Percentiles rank a stretch among this genome's conserved stretches.
Evolutionary conservation across 1,140 invertebrate species (phyloP).

Genomic region (Danaus melanippus): DNA sequence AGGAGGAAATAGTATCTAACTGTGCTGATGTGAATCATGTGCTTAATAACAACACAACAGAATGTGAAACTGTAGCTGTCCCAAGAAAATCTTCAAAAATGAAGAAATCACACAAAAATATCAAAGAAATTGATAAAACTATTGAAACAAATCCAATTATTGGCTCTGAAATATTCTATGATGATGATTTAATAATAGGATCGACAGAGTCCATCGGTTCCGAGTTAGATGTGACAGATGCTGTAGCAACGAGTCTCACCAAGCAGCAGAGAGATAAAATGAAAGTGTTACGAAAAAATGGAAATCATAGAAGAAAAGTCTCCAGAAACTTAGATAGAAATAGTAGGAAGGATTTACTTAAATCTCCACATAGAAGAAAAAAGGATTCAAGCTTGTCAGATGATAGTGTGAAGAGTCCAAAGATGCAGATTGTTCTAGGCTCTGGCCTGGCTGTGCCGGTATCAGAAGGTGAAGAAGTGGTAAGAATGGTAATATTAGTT

Average conservation of each 20-base stretch:
- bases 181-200: conserved; percentile 45
- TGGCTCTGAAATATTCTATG: conserved; percentile 44
- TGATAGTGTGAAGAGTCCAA: conserved; percentile 49
- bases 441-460: conserved; percentile 69
- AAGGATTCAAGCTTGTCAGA: conserved; percentile 48
- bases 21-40: conserved; percentile 70
- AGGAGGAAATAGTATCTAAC: conserved; percentile 50
- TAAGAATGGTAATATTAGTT: conserved; percentile 36
- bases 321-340: conserved; percentile 44
- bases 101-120: conserved; percentile 24
- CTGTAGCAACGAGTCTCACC: conserved; percentile 33
- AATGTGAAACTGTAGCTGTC: conserved; percentile 60
- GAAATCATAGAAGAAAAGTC: conserved; percentile 57
- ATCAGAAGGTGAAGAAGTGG: conserved; percentile 75
- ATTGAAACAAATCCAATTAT: conserved; percentile 23
- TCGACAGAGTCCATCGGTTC: conserved; percentile 45
- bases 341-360: conserved; percentile 44
- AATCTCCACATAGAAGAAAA: conserved; percentile 40
- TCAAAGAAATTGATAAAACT: not conserved
- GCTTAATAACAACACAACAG: conserved; percentile 70
- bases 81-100: conserved; percentile 34
- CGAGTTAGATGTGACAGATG: conserved; percentile 31
- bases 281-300: conserved; percentile 49
- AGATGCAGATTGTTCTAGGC: conserved; percentile 69
- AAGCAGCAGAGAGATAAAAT: conserved; percentile 43